Base-by-base conservation (phyloP, 1,140 invertebrate species). In the Drosophila carrolli region DNA sequence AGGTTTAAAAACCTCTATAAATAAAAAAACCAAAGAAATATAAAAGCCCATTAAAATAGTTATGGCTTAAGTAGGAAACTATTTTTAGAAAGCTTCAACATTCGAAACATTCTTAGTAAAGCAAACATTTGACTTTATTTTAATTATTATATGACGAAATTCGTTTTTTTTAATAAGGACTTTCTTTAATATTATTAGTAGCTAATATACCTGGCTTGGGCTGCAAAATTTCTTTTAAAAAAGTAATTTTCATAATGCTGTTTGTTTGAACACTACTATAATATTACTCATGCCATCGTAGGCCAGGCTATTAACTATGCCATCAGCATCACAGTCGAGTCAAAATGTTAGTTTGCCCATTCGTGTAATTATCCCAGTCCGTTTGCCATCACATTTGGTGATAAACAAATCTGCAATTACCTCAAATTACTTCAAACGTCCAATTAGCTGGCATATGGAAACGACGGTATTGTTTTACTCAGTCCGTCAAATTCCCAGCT, bases 331-430 rank as follows among this genome's bases (percentile, higher is more conserved):
- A 85, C 78, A 78, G 60, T 57, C 67, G 53, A 6, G 14, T 8
- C 32, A 82, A 86, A 85, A 85, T 67, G 55, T 86, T 86, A 57
- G 74, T 46, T 38, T 46, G 46, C 2, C 10, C 7, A 4, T 3
- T 37, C 46, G 3, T 40, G 40, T 70, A 41, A 71, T 68, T 57
- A n/a, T 7, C 0, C 27, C 43, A 63, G 4, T 13, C n/a, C 5
- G 14, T 1, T 46, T 35, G 29, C 10, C 40, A 44, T 46, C 16
- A 14, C 13, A 44, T 35, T 54, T 71, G 27, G 29, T 65, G 19
- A 41, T 71, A 62, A 41, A 40, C 23, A 61, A 46, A 23, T 43
- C 53, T 68, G 16, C 10, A 67, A 74, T 67, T 65, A 56, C 4
- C 27, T 43, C 11, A 65, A 57, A 57, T 75, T 76, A 27, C 47